Conservation (phyloP, 1,140 invertebrate species). For the Ceratosolen fusciceps region DNA sequence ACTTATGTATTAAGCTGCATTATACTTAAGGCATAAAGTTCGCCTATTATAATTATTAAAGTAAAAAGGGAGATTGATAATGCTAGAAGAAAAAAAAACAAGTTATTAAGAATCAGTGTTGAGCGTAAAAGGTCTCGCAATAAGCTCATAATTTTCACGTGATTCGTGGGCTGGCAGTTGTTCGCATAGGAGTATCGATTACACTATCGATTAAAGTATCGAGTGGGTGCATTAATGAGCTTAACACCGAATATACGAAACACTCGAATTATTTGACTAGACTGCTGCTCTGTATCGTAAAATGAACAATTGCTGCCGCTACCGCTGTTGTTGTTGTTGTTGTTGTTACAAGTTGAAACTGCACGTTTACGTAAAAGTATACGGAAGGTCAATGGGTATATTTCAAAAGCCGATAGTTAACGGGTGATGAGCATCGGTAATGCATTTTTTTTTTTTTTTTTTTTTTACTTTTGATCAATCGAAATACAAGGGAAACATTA, state of each 20-base stretch:
- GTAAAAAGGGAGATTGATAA: not conserved
- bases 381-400: not conserved
- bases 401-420: not conserved
- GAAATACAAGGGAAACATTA: too few relatives aligned
- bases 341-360: too few relatives aligned
- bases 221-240: constrained; percentile 8
- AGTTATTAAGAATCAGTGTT: not conserved
- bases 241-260: not conserved
- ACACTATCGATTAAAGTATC: not conserved
- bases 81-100: too few relatives aligned
- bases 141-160: not conserved
- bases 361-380: too few relatives aligned
- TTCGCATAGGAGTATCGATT: not conserved
- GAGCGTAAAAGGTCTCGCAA: not conserved
- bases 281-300: not conserved
- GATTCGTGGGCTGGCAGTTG: not conserved
- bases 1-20: too few relatives aligned
- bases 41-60: not conserved
- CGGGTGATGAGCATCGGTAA: not conserved
- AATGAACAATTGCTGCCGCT: not conserved
- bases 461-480: too few relatives aligned
- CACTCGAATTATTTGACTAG: not conserved
- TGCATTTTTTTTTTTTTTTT: too few relatives aligned
- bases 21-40: too few relatives aligned
- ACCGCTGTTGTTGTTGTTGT: too few relatives aligned